Evolutionary conservation across 2,888 invertebrate species (phyloP).

Genomic region (Oligia strigilis): DNA sequence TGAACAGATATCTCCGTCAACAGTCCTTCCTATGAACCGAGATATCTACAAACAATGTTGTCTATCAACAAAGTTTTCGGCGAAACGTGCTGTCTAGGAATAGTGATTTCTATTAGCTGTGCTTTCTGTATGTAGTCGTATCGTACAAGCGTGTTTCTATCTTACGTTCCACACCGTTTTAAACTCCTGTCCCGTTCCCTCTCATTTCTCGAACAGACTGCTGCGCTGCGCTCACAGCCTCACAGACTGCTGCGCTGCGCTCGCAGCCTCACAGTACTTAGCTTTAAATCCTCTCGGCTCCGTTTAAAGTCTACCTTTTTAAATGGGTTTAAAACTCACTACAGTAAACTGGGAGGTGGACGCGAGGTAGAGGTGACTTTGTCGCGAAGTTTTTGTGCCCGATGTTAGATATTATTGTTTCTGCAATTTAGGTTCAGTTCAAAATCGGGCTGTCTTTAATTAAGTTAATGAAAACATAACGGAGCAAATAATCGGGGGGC

Average conservation of each 20-base stretch:
- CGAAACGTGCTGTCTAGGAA: too few relatives aligned
- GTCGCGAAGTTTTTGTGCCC: not conserved
- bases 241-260: too few relatives aligned
- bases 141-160: too few relatives aligned
- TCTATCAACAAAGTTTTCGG: too few relatives aligned
- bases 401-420: not conserved
- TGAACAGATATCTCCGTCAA: too few relatives aligned
- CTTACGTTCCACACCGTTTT: not conserved
- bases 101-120: too few relatives aligned
- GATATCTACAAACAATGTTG: too few relatives aligned
- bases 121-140: too few relatives aligned
- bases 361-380: constrained; percentile 9
- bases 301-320: constrained; percentile 56
- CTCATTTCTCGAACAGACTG: not conserved
- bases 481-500: not conserved
- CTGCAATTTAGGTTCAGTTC: too few relatives aligned
- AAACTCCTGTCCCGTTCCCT: not conserved
- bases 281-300: constrained; percentile 32
- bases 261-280: too few relatives aligned
- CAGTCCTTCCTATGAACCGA: too few relatives aligned
- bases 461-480: not conserved
- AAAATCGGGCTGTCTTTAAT: not conserved
- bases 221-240: constrained; percentile 13
- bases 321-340: constrained; percentile 49
- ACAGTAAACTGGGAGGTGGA: not conserved